These are phyloP conservation scores for Microcebus lehilahytsara DNA, from an alignment of 2,113 vertebrate genomes.

Conservation along the genomic window DNA sequence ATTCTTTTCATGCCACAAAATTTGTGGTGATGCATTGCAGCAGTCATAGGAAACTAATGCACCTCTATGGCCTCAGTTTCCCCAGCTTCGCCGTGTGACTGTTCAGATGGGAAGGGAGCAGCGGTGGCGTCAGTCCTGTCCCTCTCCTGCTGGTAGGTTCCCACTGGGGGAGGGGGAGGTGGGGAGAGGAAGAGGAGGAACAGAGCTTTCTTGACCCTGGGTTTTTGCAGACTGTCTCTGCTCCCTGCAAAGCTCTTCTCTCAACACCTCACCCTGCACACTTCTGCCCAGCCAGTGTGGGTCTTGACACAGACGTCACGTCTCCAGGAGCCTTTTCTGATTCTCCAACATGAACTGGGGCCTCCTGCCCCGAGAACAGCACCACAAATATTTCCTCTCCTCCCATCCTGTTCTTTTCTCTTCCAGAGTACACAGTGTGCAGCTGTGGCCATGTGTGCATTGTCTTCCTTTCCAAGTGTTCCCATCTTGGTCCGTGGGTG, in stretches of 20 bases:
- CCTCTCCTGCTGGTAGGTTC: background rate
- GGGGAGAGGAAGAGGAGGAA: too few species aligned
- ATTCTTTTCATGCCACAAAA: accelerated
- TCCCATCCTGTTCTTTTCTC: background rate
- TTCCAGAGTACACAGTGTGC: too few species aligned
- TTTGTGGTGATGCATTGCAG: too few species aligned
- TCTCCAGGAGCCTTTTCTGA: background rate
- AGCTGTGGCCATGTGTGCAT: accelerated
- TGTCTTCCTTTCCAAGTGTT: accelerated
- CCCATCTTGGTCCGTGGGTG: accelerated
- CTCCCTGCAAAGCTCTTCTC: background rate
- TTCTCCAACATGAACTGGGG: background rate
- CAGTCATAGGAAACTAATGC: accelerated
- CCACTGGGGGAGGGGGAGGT: accelerated
- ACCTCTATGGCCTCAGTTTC: accelerated
- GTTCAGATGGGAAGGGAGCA: background rate
- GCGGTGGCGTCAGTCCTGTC: too few species aligned
- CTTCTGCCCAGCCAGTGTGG: background rate
- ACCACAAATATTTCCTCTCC: accelerated
- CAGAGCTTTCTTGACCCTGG: background rate
- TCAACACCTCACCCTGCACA: accelerated
- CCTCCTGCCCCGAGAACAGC: background rate
- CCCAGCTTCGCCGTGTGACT: accelerated
- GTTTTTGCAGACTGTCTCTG: background rate
- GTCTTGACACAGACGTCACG: too few species aligned